A percentile compares a stretch with the other conserved stretches of the same genome.
Conservation (phyloP, 92 coral and sea anemone species). For the Micromussa lordhowensis region DNA sequence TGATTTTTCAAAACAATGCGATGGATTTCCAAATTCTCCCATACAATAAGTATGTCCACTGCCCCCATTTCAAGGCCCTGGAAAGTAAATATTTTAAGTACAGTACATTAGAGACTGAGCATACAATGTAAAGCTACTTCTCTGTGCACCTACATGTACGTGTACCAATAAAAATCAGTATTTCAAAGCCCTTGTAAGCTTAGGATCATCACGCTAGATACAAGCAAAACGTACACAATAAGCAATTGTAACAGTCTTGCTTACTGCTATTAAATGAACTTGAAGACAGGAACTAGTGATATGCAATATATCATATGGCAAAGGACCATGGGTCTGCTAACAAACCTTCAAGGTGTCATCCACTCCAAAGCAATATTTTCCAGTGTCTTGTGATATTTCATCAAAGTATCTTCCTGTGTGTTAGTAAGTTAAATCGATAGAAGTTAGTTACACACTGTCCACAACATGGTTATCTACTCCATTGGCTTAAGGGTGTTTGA, state of each 20-base stretch:
- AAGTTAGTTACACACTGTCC: background rate
- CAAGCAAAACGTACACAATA: no score
- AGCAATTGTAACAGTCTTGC: no score
- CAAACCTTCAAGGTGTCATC: conserved; percentile 94
- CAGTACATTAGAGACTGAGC: no score
- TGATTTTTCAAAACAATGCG: conserved; percentile 92
- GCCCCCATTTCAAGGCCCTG: conserved; percentile 98
- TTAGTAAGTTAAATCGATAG: background rate
- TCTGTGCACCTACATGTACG: no score
- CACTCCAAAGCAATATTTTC: conserved; percentile 97
- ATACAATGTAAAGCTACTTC: no score
- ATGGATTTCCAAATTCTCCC: conserved; percentile 97
- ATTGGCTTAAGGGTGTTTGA: no score
- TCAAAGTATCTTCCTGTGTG: conserved; percentile 93
- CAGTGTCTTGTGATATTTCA: conserved; percentile 99
- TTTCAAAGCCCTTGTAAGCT: no score
- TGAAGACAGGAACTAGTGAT: background rate
- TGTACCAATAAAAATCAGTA: no score
- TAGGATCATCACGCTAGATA: no score
- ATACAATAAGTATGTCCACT: conserved; percentile 93
- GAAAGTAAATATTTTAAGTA: background rate
- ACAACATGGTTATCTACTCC: background rate
- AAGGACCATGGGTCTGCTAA: background rate
- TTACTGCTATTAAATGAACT: no score
- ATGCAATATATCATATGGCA: background rate